Conservation (phyloP, 92 coral and sea anemone species). For the Diadumene lineata region DNA sequence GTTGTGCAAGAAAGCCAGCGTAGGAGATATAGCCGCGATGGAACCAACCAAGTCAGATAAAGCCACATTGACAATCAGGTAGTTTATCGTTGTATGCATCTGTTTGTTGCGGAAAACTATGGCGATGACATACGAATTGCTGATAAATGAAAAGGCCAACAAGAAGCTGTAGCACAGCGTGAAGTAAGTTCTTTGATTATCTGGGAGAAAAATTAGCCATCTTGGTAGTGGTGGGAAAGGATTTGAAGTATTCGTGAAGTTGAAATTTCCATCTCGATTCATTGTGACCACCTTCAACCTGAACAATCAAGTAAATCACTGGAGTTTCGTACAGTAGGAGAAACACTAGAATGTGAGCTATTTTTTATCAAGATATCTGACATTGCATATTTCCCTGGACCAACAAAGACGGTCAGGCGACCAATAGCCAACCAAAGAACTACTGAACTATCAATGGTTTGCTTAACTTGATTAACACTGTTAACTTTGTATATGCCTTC, state of each 20-base stretch:
- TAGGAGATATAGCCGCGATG: not conserved
- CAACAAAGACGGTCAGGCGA: too few relatives aligned
- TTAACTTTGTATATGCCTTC: too few relatives aligned
- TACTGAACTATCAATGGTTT: too few relatives aligned
- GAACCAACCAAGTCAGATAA: constrained; percentile 26
- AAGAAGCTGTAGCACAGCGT: constrained; percentile 8
- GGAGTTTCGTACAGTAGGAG: not conserved
- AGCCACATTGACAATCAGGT: constrained; percentile 43
- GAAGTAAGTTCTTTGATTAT: not conserved
- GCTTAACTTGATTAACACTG: too few relatives aligned
- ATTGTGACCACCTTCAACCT: not conserved
- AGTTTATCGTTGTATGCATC: constrained; percentile 24
- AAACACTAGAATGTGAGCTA: too few relatives aligned
- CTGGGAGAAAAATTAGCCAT: constrained; percentile 1
- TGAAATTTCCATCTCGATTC: not conserved
- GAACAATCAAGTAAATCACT: too few relatives aligned
- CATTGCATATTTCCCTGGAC: too few relatives aligned
- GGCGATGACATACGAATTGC: constrained; percentile 29
- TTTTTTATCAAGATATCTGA: too few relatives aligned
- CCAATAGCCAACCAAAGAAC: too few relatives aligned
- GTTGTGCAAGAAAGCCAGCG: not conserved
- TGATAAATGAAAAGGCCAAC: constrained; percentile 23
- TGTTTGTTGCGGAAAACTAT: constrained; percentile 22
- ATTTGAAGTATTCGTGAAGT: not conserved
- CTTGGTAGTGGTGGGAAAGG: not conserved